phyloP scores from a whole-genome alignment of 1,140 invertebrate species.

The Lasioglossum baleicum region DNA sequence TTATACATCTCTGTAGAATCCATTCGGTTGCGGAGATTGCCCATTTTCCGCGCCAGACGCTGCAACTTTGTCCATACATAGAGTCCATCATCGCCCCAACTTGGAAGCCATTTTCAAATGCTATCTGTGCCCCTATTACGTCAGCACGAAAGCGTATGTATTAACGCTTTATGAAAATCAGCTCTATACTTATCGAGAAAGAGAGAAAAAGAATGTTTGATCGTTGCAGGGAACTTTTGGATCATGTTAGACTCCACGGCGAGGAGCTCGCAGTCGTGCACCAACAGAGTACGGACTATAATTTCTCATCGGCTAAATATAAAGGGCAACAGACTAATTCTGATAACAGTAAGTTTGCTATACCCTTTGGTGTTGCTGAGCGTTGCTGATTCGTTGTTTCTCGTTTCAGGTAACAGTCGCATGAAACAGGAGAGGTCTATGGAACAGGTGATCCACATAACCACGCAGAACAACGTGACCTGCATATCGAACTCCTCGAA shows the following conservation, averaged over 20 bases:
- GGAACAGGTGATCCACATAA: slow-evolving; percentile 53
- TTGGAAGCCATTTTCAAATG: slow-evolving; percentile 88
- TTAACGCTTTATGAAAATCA: neutral
- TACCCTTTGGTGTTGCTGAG: neutral
- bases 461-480: slow-evolving; percentile 51
- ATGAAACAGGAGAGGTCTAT: slow-evolving; percentile 39
- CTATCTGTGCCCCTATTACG: slow-evolving; percentile 89
- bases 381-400: neutral
- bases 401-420: slow-evolving; percentile 27
- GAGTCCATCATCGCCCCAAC: slow-evolving; percentile 86
- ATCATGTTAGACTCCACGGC: slow-evolving; percentile 75
- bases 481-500: slow-evolving; percentile 42
- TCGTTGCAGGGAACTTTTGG: slow-evolving; percentile 70
- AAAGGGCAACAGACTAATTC: slow-evolving; percentile 46
- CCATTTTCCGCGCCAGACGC: slow-evolving; percentile 86
- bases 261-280: slow-evolving; percentile 74
- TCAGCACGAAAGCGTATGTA: slow-evolving; percentile 82
- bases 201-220: no score
- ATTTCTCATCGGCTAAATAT: slow-evolving; percentile 45
- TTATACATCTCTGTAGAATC: slow-evolving; percentile 46
- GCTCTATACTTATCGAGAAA: no score
- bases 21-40: slow-evolving; percentile 84
- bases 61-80: slow-evolving; percentile 84
- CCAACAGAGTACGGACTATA: slow-evolving; percentile 67
- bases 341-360: slow-evolving; percentile 52